Percentiles rank a stretch among this genome's conserved stretches.
Conservation (phyloP, 2,113 vertebrate genomes). For the Clarias batrachus region DNA sequence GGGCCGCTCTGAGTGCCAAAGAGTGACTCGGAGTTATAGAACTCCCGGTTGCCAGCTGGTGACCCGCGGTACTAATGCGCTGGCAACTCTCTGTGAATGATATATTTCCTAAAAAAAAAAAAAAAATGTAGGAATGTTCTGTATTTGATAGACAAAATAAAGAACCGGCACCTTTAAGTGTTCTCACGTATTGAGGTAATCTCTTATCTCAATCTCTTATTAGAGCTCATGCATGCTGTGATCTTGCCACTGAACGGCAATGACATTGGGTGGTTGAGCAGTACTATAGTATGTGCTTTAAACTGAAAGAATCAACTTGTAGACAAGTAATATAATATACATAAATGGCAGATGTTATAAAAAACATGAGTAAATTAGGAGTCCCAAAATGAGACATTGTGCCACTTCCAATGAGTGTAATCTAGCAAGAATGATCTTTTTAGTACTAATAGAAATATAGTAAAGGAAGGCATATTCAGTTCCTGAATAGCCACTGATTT, state of each 20-base stretch:
- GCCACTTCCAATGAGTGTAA: background rate
- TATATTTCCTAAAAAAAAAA: background rate
- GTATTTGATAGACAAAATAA: background rate
- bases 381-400: background rate
- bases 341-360: background rate
- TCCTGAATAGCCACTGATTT: background rate
- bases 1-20: background rate
- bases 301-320: background rate
- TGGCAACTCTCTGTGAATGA: background rate
- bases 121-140: background rate
- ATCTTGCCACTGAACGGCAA: slow-evolving; percentile 14
- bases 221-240: background rate
- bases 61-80: background rate
- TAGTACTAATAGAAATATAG: background rate
- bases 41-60: slow-evolving; percentile 33
- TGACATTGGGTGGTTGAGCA: background rate
- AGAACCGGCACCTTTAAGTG: background rate
- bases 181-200: slow-evolving; percentile 4
- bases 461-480: background rate
- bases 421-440: background rate
- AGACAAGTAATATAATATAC: background rate
- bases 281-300: background rate
- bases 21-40: slow-evolving; percentile 7
- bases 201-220: slow-evolving; percentile 22
- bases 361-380: background rate